Evolutionary conservation across 2,797 vertebrate genomes (phyloP), one percentile per base, ranked within the genome.

Genomic region (Bovichtus variegatus): DNA sequence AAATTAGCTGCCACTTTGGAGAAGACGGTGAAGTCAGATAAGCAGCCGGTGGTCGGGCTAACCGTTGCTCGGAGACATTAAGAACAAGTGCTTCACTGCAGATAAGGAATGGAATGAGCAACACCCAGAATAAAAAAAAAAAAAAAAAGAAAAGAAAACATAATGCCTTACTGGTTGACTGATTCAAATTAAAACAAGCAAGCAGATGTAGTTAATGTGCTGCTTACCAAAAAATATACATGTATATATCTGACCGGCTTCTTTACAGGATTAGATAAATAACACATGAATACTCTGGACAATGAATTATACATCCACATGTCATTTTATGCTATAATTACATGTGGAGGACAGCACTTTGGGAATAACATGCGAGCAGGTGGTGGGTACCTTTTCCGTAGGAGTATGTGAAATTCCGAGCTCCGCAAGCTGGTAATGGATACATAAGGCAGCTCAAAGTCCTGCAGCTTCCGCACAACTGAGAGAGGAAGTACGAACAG

Each of bases 401-500:
- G 95, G 78, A 99, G 95, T 87, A 99, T 98, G 91, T 96, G 97
- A 92, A 97, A 99, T 63, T 99, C 97, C 0, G 97, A 91, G 92
- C 92, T 97, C 84, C 86, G 96, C 84, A 99, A 95, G 92, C 98
- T 99, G 93, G 96, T 97, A 71, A 99, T 97, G 0, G 98, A 99
- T 29, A 99, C 97, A 0, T 97, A 99, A 0, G 98, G 98, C 93
- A 99, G 94, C 94, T 99, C 98, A 51, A 99, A 99, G 84, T 99
- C 98, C 94, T 99, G 98, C 91, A 99, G 96, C 92, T 99, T 99
- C 88, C 98, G 93, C 75, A 99, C 96, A 34, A 99, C 98, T 99
- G 83, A 72, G 53, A 88, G 60, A 82, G 54, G 36, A 54, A 49
- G 23, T 3, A 27, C 12, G 44, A 15, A 27, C 2, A 55, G 31